Conservation (phyloP, 2,797 vertebrate genomes). For the Sternotherus odoratus region DNA sequence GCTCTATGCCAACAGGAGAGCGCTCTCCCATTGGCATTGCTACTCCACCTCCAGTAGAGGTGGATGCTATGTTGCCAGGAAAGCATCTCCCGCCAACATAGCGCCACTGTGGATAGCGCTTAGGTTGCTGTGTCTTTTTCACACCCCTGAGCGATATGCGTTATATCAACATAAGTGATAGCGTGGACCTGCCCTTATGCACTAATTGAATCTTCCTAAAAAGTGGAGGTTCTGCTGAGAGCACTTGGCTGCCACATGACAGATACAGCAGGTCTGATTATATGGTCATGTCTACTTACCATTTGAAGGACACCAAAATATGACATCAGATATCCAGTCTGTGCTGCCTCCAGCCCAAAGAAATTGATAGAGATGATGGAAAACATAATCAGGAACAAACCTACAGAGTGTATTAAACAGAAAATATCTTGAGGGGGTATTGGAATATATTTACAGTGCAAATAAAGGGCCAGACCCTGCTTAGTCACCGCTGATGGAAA, state of each 20-base stretch:
- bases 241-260: neutral
- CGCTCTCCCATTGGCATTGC: neutral
- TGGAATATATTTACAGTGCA: neutral
- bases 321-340: slow-evolving; percentile 92
- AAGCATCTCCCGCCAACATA: neutral
- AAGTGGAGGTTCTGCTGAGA: neutral
- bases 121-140: neutral
- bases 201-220: neutral
- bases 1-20: neutral
- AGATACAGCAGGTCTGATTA: neutral
- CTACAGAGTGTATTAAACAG: slow-evolving; percentile 73
- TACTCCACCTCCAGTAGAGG: neutral
- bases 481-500: neutral
- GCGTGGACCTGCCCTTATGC: neutral
- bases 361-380: slow-evolving; percentile 92
- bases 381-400: slow-evolving; percentile 95
- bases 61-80: neutral
- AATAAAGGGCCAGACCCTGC: neutral
- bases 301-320: slow-evolving; percentile 92
- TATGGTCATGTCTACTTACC: slow-evolving; percentile 79
- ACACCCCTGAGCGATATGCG: neutral
- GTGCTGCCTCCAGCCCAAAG: slow-evolving; percentile 88
- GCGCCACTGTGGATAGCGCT: neutral
- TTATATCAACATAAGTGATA: neutral
- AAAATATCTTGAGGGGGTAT: neutral